A percentile compares a stretch with the other conserved stretches of the same genome.
Evolutionary conservation across 2,888 invertebrate genomes (phyloP).

Genomic region (Aphelenchoides bicaudatus): DNA sequence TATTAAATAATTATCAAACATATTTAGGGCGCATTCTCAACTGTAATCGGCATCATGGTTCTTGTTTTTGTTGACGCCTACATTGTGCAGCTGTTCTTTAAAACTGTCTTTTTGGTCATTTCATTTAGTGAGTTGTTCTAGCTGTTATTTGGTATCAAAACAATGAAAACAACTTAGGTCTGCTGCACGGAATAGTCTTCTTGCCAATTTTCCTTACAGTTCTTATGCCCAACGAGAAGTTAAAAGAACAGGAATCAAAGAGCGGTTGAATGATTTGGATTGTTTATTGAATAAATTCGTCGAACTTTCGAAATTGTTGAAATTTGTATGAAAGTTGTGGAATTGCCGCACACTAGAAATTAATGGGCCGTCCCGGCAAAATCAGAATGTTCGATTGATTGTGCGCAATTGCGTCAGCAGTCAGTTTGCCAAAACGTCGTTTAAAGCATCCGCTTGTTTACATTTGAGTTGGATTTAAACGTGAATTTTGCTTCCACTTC

Average conservation of each 20-base stretch:
- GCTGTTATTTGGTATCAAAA: too few species aligned
- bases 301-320: too few species aligned
- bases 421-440: neutral
- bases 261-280: neutral
- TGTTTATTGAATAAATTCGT: neutral
- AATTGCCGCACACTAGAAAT: too few species aligned
- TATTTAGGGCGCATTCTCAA: conserved; percentile 54
- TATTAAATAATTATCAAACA: neutral
- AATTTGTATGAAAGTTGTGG: too few species aligned
- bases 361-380: too few species aligned
- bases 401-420: conserved; percentile 4
- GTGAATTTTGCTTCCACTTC: neutral
- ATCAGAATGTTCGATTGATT: too few species aligned
- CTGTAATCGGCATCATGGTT: conserved; percentile 54
- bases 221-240: conserved; percentile 28
- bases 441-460: neutral
- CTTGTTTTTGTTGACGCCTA: conserved; percentile 52
- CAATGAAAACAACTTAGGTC: too few species aligned
- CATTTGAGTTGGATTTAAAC: conserved; percentile 2
- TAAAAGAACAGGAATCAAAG: neutral
- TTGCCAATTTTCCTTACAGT: conserved; percentile 53
- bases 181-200: conserved; percentile 59
- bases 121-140: too few species aligned
- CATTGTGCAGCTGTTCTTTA: conserved; percentile 57
- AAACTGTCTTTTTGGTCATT: conserved; percentile 60